phyloP scores from a whole-genome alignment of 92 coral and sea anemone species.

The Hydrozoanthus gracilis region DNA sequence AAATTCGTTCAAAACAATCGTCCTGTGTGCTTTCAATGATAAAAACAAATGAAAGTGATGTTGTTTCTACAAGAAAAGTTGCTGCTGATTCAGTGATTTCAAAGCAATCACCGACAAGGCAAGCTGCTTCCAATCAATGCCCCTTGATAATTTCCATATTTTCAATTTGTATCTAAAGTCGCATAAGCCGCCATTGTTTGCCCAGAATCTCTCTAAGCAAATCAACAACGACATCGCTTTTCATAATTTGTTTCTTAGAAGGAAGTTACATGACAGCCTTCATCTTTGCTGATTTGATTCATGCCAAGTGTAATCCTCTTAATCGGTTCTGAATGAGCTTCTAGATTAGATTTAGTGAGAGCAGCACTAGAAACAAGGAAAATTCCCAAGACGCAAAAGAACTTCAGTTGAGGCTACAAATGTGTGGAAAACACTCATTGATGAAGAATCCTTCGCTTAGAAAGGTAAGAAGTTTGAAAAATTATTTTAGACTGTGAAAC shows the following conservation, averaged over 20 bases:
- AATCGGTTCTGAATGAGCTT: background rate
- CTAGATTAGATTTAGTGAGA: background rate
- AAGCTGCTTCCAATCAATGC: conserved; percentile 16
- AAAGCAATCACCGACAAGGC: background rate
- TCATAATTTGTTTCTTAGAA: conserved; percentile 9
- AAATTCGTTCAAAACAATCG: background rate
- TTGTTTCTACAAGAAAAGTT: background rate
- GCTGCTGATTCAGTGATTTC: background rate
- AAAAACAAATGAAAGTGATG: background rate
- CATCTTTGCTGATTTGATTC: conserved; percentile 16
- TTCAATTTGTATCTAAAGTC: conserved; percentile 21
- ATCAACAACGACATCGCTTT: conserved; percentile 13
- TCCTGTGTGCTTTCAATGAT: background rate
- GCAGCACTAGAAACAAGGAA: background rate
- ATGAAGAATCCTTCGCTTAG: background rate
- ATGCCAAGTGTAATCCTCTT: conserved; percentile 23
- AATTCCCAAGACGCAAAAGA: conserved; percentile 1
- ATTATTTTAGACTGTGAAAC: background rate
- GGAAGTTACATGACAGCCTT: conserved; percentile 35
- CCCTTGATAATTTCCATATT: conserved; percentile 11
- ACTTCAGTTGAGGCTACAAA: background rate
- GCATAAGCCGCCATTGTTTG: conserved; percentile 35
- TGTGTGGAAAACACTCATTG: background rate
- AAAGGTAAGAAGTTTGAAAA: conserved; percentile 13
- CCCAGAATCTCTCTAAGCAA: conserved; percentile 17